Evolutionary conservation across 2,888 invertebrate species (phyloP).

Genomic region (Nemotelus pantherinus): DNA sequence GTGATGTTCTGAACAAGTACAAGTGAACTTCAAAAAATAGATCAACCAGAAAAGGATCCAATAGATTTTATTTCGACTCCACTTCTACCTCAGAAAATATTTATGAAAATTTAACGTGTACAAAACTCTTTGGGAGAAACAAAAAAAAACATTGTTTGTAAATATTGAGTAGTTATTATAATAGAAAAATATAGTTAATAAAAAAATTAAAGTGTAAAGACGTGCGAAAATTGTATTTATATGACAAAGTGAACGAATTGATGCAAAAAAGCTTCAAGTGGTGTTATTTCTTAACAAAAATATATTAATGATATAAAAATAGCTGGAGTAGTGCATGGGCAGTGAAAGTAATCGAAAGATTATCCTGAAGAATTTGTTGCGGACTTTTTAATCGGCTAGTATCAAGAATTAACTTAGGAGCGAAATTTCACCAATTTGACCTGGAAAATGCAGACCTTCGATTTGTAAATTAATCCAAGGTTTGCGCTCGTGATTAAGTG

Average conservation of each 20-base stretch:
- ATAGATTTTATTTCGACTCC: constrained; percentile 15
- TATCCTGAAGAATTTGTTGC: too few relatives aligned
- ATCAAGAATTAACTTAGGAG: too few relatives aligned
- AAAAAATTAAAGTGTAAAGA: neutral
- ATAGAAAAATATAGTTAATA: neutral
- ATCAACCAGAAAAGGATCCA: neutral
- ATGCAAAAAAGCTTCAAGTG: neutral
- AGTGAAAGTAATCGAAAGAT: too few relatives aligned
- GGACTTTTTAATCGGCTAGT: too few relatives aligned
- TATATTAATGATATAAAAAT: too few relatives aligned
- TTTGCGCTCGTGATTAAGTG: too few relatives aligned
- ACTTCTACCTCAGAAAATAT: constrained; percentile 29
- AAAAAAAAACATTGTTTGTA: neutral
- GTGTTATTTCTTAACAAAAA: too few relatives aligned
- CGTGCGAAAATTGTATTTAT: neutral
- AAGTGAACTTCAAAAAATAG: constrained; percentile 12
- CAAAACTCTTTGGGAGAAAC: neutral
- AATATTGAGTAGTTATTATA: neutral
- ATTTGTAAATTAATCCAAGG: too few relatives aligned
- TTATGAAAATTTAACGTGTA: constrained; percentile 14
- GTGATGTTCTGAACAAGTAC: constrained; percentile 26
- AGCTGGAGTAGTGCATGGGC: too few relatives aligned
- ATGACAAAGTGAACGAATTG: neutral
- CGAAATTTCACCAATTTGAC: too few relatives aligned
- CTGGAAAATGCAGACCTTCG: too few relatives aligned